phyloP scores from a whole-genome alignment of 2,888 invertebrate species.

The Brassicogethes aeneus region DNA sequence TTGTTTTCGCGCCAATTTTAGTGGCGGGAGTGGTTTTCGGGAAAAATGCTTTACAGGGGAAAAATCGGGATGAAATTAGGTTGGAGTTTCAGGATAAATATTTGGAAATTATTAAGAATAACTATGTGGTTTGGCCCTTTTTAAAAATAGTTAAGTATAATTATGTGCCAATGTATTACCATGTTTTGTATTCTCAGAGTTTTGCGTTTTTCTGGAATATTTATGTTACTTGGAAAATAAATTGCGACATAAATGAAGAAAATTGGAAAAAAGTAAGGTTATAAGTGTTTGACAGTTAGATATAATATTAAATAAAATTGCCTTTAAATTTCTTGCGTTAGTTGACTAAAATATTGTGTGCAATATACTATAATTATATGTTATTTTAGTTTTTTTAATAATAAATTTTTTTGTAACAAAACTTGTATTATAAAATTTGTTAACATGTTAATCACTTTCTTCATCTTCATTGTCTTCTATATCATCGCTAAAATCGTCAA shows the following conservation, averaged over 20 bases:
- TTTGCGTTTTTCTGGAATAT: slow-evolving; percentile 78
- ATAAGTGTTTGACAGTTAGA: too few relatives aligned
- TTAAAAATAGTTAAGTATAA: slow-evolving; percentile 79
- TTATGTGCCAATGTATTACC: slow-evolving; percentile 68
- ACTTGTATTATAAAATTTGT: too few relatives aligned
- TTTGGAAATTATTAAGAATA: slow-evolving; percentile 51
- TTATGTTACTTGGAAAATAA: slow-evolving; percentile 64
- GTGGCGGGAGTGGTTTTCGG: slow-evolving; percentile 42
- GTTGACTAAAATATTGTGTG: too few relatives aligned
- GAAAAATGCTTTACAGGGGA: slow-evolving; percentile 49
- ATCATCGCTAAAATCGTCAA: slow-evolving; percentile 25
- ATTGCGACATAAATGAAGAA: too few relatives aligned
- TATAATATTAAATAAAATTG: too few relatives aligned
- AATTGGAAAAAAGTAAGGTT: too few relatives aligned
- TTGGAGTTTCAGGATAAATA: slow-evolving; percentile 53
- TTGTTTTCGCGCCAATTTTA: slow-evolving; percentile 61
- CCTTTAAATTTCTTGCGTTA: too few relatives aligned
- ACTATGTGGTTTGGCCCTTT: slow-evolving; percentile 71
- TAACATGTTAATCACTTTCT: too few relatives aligned
- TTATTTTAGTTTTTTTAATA: too few relatives aligned
- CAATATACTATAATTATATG: too few relatives aligned
- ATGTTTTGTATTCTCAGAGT: slow-evolving; percentile 65
- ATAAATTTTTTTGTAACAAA: too few relatives aligned
- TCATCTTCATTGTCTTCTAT: slow-evolving; percentile 14
- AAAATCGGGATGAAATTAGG: slow-evolving; percentile 43